Base-by-base conservation (phyloP, 2,113 vertebrate genomes). In the Archilochus colubris region DNA sequence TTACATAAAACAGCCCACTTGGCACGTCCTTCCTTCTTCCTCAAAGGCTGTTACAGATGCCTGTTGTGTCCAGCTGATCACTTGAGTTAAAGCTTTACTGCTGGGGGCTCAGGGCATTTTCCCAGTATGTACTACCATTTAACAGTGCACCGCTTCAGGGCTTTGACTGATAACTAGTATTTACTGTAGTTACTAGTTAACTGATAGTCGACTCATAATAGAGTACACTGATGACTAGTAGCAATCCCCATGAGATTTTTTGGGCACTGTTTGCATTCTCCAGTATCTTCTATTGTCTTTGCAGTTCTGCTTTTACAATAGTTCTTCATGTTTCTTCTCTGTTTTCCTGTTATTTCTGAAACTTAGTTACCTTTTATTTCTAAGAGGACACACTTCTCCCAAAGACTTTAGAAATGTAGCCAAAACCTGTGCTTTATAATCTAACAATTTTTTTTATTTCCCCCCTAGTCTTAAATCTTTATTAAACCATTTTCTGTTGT, bases 101-200 rank as follows among this genome's bases (percentile, higher is more conserved):
- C 59, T 64, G n/a, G 25, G 24, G 12, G 15, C 22, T 78, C 40
- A 40, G 40, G 40, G 40, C 40, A 14, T 23, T 88, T 82, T 54
- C 12, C 10, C 61, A 54, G 5, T 20, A 46, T 3, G 3, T 2
- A 4, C 14, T 31, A 9, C 44, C 44, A 55, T 5, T 1, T 18
- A 62, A 33, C 27, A 44, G 50, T 51, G 55, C 28, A 7, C 50
- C 21, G 7, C 30, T 63, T 73, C 15, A 80, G 40, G 12, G 20
- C 33, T 46, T 55, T 72, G 55, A 38, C 48, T 61, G 22, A 23
- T 61, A 55, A 24, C 22, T 21, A 30, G 5, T 17, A 72, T 28
- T 24, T 40, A 40, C 38, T 40, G 38, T 40, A 40, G 38, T 40
- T 40, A 40, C 38, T 40, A 40, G 38, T 40, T 40, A 40, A 10